Percentiles rank a stretch among this genome's conserved stretches.
Conservation (phyloP, 1,140 invertebrate species). For the Orussus abietinus region DNA sequence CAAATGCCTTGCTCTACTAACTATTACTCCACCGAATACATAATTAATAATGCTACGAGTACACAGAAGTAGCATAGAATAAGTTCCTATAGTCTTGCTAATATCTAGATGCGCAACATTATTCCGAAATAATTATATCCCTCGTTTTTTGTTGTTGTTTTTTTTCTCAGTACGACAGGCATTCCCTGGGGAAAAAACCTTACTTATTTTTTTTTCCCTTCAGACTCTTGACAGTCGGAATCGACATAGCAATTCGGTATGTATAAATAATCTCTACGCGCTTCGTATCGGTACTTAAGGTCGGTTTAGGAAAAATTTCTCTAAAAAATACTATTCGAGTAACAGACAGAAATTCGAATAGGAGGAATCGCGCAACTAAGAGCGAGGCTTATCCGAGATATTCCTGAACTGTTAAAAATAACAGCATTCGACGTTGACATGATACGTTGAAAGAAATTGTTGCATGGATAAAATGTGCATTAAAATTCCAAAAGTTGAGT, state of each 20-base stretch:
- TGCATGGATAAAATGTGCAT: no score
- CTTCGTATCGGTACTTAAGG: conserved; percentile 26
- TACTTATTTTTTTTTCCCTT: not conserved
- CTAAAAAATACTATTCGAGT: conserved; percentile 42
- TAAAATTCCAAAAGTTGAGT: no score
- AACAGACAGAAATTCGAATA: conserved; percentile 27
- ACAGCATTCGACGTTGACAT: no score
- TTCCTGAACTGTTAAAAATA: not conserved
- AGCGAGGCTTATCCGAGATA: conserved; percentile 5
- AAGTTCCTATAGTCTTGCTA: conserved; percentile 23
- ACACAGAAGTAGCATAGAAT: conserved; percentile 27
- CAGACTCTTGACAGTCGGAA: conserved; percentile 23
- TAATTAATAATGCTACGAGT: conserved; percentile 31
- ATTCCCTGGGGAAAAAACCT: conserved; percentile 23
- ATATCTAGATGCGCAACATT: conserved; percentile 26
- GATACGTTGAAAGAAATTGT: no score
- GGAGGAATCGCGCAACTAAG: conserved; percentile 20
- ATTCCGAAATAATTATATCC: conserved; percentile 15
- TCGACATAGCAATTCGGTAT: conserved; percentile 24
- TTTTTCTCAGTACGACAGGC: conserved; percentile 15
- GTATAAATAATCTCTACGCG: conserved; percentile 36
- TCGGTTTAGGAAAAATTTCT: conserved; percentile 32
- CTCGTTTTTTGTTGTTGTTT: conserved; percentile 12
- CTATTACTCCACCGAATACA: conserved; percentile 27
- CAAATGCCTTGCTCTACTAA: conserved; percentile 24